Evolutionary conservation across 2,888 invertebrate genomes (phyloP), one percentile per base, ranked within the genome.

Genomic region (Temnothorax unifasciatus): DNA sequence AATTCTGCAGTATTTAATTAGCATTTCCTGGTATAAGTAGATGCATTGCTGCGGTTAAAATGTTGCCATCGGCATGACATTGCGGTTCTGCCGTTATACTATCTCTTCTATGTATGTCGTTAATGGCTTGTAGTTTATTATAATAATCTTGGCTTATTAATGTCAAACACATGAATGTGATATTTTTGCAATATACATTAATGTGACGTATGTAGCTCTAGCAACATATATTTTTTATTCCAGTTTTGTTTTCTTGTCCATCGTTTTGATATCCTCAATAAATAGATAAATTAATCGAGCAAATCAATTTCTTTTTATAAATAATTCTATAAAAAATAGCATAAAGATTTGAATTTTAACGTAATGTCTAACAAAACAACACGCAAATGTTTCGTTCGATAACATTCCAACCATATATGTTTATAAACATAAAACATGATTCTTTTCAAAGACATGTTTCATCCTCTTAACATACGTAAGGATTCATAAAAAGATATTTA

Each of bases 11-110:
- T 38, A 13, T 29, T 61, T 59, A 81, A 81, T 71, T 79, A 79
- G 11, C 47, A 71, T 71, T 71, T 81, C 11, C 52, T 59, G 18
- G n/a, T 59, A 9, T 34, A 79, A 71, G 18, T 79, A 13, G n/a
- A 47, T 34, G 15, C 44, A 47, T 59, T 34, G 21, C 44, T 34
- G 11, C 34, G 21, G n/a, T 81, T 81, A 59, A 71, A 69, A 69
- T 8, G 2, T 44, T 34, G 29, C 41, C 11, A 47, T 54, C 11
- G 18, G 29, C 44, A 47, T 47, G 52, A 59, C 34, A 47, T 18
- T 34, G 44, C 18, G 44, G 4, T 69, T 79, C 57, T 79, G 21
- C 47, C 79, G 47, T 81, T 81, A 71, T 25, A 21, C 13, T 59
- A 25, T 59, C n/a, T 59, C 11, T 13, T 21, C 47, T 64, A 71